Percentiles rank a stretch among this genome's conserved stretches.
These are phyloP conservation scores for Argopecten irradians DNA, from an alignment of 1,140 invertebrate species.

Conservation along the genomic window DNA sequence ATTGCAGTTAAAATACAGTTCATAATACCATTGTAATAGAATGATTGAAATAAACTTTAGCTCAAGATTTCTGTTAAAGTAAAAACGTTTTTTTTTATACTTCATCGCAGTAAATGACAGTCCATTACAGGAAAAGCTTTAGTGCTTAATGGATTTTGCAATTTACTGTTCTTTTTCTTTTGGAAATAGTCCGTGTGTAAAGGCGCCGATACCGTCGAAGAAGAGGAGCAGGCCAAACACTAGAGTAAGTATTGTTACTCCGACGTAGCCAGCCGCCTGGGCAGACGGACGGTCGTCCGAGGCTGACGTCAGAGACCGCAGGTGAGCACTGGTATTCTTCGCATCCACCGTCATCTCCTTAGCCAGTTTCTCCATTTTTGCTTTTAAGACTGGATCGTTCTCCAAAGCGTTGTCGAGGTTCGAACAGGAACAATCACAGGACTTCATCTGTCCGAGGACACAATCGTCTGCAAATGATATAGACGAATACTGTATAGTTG, in stretches of 20 bases:
- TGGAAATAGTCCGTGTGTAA: not conserved
- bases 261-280: constrained; percentile 40
- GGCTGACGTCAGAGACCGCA: constrained; percentile 33
- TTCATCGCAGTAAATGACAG: too few relatives aligned
- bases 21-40: too few relatives aligned
- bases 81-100: too few relatives aligned
- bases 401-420: not conserved
- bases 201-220: constrained; percentile 22
- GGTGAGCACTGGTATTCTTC: constrained; percentile 36
- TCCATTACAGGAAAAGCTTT: too few relatives aligned
- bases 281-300: constrained; percentile 42
- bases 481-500: not conserved
- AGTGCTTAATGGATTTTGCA: too few relatives aligned
- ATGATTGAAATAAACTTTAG: too few relatives aligned
- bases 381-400: constrained; percentile 36
- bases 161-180: not conserved
- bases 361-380: constrained; percentile 36
- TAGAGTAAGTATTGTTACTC: constrained; percentile 25
- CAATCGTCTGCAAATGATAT: not conserved
- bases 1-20: too few relatives aligned
- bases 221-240: constrained; percentile 35
- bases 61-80: too few relatives aligned
- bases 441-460: not conserved
- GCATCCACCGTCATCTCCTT: constrained; percentile 40
- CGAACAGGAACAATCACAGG: constrained; percentile 34